phyloP scores from a whole-genome alignment of 2,113 vertebrate species.

The Gnathonemus longibarbis region DNA sequence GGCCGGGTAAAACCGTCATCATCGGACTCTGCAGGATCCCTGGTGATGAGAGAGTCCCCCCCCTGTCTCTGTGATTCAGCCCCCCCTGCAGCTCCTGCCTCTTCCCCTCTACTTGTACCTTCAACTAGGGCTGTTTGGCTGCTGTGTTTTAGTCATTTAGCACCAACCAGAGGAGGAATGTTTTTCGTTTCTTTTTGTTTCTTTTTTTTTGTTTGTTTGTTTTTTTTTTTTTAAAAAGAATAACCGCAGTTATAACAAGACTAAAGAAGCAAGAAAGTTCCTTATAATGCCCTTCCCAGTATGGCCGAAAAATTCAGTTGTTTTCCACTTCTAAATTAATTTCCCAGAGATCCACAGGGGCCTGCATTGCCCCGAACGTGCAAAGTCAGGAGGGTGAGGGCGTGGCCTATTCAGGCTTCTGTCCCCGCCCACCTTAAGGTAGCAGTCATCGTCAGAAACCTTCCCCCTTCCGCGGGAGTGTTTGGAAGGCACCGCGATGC shows the following conservation, averaged over 20 bases:
- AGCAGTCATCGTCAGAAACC: background rate
- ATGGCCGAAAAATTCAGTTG: background rate
- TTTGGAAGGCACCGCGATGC: background rate
- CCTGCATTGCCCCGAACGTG: background rate
- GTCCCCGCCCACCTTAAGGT: background rate
- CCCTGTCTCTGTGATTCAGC: background rate
- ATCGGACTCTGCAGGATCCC: background rate
- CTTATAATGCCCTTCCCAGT: constrained; percentile 9
- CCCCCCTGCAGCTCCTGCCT: background rate
- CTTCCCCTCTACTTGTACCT: background rate
- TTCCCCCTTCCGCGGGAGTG: background rate
- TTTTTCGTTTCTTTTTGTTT: background rate
- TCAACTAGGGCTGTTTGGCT: background rate
- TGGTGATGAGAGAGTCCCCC: background rate
- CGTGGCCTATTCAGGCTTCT: background rate
- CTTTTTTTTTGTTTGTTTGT: background rate
- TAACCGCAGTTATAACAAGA: background rate
- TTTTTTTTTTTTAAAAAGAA: background rate
- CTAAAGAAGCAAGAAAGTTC: background rate
- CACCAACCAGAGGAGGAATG: background rate
- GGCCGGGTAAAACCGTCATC: background rate
- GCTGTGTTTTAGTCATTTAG: constrained; percentile 1
- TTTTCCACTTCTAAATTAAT: constrained; percentile 3
- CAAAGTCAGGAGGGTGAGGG: constrained; percentile 4
- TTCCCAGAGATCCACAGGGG: constrained; percentile 11